Conservation (phyloP, 2,113 vertebrate genomes). For the Cinclus cinclus region DNA sequence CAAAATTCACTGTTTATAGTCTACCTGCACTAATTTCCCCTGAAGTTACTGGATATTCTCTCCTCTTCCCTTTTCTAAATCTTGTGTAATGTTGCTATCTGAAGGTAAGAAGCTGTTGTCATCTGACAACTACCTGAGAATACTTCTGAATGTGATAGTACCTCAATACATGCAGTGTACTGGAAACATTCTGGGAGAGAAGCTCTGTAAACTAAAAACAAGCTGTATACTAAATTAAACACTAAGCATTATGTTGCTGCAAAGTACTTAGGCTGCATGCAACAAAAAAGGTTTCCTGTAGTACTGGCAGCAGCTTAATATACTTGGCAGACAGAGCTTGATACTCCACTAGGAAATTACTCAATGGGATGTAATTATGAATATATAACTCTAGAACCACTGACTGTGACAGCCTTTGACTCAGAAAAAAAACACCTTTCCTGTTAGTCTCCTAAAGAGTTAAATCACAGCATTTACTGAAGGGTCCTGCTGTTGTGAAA, state of each 20-base stretch:
- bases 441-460: neutral
- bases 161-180: neutral
- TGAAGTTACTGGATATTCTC: conserved; percentile 1
- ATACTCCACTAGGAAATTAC: neutral
- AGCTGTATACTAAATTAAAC: neutral
- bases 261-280: neutral
- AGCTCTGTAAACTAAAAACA: neutral
- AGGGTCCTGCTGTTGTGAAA: neutral
- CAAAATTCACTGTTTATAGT: conserved; percentile 15
- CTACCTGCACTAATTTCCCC: neutral
- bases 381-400: neutral
- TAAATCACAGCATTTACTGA: neutral
- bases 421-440: neutral
- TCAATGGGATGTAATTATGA: neutral
- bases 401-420: neutral
- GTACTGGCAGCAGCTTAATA: neutral
- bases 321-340: neutral
- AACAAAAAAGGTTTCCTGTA: neutral
- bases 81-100: neutral
- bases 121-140: neutral
- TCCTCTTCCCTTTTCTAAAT: neutral
- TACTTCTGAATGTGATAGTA: neutral
- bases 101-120: neutral
- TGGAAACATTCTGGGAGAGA: neutral
- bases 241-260: neutral